Conservation (phyloP, 2,888 invertebrate genomes). For the Trichacis sp. region DNA sequence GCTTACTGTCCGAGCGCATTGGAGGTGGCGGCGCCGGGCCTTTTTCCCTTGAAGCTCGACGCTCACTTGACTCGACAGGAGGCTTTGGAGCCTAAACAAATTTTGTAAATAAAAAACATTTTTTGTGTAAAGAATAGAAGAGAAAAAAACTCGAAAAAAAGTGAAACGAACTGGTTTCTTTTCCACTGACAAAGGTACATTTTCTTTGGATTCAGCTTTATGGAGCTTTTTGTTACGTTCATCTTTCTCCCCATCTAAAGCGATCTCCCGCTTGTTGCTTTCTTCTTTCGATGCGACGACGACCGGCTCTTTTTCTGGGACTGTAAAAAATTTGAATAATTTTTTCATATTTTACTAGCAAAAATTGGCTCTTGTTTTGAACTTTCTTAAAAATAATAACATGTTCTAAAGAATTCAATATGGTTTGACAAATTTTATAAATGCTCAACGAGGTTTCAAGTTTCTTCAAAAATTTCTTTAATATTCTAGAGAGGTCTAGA, state of each 20-base stretch:
- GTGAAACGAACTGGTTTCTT: slow-evolving; percentile 60
- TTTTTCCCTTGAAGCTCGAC: slow-evolving; percentile 76
- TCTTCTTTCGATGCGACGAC: slow-evolving; percentile 60
- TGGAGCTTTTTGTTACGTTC: slow-evolving; percentile 66
- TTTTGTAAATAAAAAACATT: slow-evolving; percentile 2
- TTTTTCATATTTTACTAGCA: not conserved
- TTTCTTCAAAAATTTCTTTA: too few relatives aligned
- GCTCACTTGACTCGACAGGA: slow-evolving; percentile 70
- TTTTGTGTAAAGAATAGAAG: not conserved
- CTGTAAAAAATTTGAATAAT: slow-evolving; percentile 55
- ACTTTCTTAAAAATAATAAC: not conserved
- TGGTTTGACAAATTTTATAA: slow-evolving; percentile 1
- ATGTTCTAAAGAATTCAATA: slow-evolving; percentile 5
- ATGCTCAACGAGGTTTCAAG: not conserved
- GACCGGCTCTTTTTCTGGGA: slow-evolving; percentile 67
- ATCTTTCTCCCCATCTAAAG: slow-evolving; percentile 65
- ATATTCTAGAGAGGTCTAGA: too few relatives aligned
- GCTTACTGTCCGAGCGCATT: slow-evolving; percentile 55
- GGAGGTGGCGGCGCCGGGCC: slow-evolving; percentile 82
- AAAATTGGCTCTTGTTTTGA: too few relatives aligned
- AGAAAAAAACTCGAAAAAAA: not conserved
- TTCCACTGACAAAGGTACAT: slow-evolving; percentile 59
- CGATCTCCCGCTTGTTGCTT: slow-evolving; percentile 67
- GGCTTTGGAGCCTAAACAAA: slow-evolving; percentile 80
- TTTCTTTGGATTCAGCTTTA: slow-evolving; percentile 66